Percentiles rank a stretch among this genome's conserved stretches.
Evolutionary conservation across 2,888 invertebrate genomes (phyloP).

Genomic region (Platycheirus rosarum): DNA sequence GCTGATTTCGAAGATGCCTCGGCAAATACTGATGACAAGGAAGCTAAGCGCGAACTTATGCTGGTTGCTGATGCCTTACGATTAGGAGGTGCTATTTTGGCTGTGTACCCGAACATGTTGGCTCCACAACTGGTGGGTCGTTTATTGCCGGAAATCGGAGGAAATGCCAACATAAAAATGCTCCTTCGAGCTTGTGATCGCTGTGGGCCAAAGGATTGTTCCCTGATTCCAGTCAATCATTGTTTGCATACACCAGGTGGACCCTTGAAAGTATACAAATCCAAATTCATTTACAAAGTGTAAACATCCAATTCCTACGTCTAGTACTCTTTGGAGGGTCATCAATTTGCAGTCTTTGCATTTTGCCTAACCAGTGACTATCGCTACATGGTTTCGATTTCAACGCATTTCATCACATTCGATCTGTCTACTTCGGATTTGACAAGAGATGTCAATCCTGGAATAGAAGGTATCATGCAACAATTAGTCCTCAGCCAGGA

Average conservation of each 20-base stretch:
- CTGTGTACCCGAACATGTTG: constrained; percentile 96
- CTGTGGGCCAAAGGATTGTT: constrained; percentile 94
- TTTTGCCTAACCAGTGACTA: constrained; percentile 94
- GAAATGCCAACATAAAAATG: constrained; percentile 91
- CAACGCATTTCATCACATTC: constrained; percentile 98
- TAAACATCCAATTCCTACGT: neutral
- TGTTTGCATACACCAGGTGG: constrained; percentile 99
- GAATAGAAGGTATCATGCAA: constrained; percentile 98
- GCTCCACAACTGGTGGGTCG: constrained; percentile 97
- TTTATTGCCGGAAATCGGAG: constrained; percentile 94
- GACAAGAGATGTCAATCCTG: constrained; percentile 95
- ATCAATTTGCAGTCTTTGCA: constrained; percentile 98
- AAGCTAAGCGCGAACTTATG: constrained; percentile 90
- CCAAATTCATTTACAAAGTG: neutral
- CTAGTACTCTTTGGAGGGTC: constrained; percentile 97
- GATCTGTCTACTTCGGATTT: constrained; percentile 97
- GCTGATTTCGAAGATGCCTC: constrained; percentile 98
- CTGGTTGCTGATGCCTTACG: constrained; percentile 96
- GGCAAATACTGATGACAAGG: constrained; percentile 90
- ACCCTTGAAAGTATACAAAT: constrained; percentile 90
- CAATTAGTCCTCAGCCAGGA: constrained; percentile 95
- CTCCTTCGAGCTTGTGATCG: constrained; percentile 95
- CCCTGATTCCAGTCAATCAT: constrained; percentile 95
- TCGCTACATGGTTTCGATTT: constrained; percentile 97
- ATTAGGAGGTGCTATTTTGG: constrained; percentile 96